These are phyloP conservation scores for Troides aeacus DNA, from an alignment of 2,888 invertebrate species.

Conservation along the genomic window DNA sequence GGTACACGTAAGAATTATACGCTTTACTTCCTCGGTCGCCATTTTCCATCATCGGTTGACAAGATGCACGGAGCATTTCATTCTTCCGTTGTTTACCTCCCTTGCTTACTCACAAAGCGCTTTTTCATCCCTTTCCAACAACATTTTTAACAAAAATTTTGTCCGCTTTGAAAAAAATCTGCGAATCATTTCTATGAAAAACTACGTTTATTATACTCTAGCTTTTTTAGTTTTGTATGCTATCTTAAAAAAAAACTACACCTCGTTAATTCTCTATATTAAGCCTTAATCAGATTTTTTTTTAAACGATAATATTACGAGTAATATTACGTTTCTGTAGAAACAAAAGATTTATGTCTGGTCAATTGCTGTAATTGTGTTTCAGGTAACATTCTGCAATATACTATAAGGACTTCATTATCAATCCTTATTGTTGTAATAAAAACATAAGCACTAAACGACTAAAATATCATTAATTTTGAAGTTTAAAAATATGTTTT, in stretches of 20 bases:
- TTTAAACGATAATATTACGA: no score
- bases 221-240: no score
- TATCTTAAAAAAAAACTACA: background rate
- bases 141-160: background rate
- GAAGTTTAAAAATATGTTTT: conserved; percentile 7
- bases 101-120: conserved; percentile 10
- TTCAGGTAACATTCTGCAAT: background rate
- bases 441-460: no score
- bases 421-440: no score
- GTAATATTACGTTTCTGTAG: no score
- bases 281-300: no score
- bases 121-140: conserved; percentile 1
- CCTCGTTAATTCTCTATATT: no score
- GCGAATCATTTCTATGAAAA: background rate
- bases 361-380: background rate
- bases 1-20: conserved; percentile 24
- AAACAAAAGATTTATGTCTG: no score
- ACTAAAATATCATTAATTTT: background rate
- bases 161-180: background rate
- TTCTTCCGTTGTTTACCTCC: conserved; percentile 19
- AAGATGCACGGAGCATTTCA: conserved; percentile 23
- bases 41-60: conserved; percentile 25
- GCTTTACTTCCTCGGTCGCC: conserved; percentile 26
- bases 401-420: no score
- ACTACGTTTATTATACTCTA: no score